Evolutionary conservation across 2,113 vertebrate species (phyloP), one percentile per base, ranked within the genome.

Genomic region (Sialia sialis): DNA sequence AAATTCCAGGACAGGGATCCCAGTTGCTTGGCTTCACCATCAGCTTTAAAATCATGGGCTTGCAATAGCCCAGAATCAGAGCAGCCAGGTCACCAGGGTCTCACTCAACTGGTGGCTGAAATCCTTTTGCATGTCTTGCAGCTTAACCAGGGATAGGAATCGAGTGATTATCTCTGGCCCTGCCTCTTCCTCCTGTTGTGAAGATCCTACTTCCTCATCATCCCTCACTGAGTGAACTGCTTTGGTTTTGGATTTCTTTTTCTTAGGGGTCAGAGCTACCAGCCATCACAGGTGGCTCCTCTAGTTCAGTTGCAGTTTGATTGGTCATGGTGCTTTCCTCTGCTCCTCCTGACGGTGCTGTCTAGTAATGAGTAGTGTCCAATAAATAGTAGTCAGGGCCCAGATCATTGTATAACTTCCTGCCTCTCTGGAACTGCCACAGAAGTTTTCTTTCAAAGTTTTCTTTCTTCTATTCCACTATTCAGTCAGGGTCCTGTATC

Each of bases 91-190:
- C 48, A 44, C 20, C 32, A 79, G 39, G 11, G 25, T 25, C 25
- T 54, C 32, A 63, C 13, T 27, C 27, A 17, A 38, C 68, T 46
- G 7, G 22, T 46, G 22, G 21, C 17, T 54, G n/a, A 73, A 54
- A 54, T 44, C 21, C 22, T 32, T 63, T 27, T 46, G 22, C 8
- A 12, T 22, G 14, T 54, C 27, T 32, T 38, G 11, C n/a, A n/a
- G 13, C 6, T 83, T 32, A 38, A 7, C 3, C 3, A 54, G 48
- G 32, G 8, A 36, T 36, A 60, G 10, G 13, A 32, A 54, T 21
- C 0, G 0, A 15, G 14, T 30, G 10, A 16, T 52, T 25, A 16
- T 16, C 39, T 26, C 32, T 21, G 46, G 21, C 11, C 25, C 25
- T 30, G 12, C 15, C 25, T 32, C 38, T 38, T 62, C 17, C 13